Conservation (phyloP, 2,113 vertebrate species). For the Forbesichthys papilliferus region DNA sequence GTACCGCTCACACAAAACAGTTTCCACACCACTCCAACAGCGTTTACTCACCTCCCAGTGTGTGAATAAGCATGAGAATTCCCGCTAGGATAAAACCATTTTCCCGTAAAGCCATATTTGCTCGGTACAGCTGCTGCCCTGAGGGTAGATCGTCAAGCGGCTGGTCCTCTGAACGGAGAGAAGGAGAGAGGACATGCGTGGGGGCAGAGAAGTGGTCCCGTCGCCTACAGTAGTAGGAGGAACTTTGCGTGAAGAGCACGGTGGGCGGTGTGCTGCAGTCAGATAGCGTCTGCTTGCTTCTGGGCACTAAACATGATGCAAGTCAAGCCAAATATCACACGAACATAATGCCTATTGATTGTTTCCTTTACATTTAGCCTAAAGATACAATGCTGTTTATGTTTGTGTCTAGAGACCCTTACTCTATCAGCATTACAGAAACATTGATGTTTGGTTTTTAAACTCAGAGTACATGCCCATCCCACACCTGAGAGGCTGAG, state of each 20-base stretch:
- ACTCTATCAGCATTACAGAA: too few relatives aligned
- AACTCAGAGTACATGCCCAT: too few relatives aligned
- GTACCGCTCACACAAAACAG: too few relatives aligned
- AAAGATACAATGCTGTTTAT: too few relatives aligned
- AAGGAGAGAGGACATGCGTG: slow-evolving; percentile 27
- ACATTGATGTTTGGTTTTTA: too few relatives aligned
- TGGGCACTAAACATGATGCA: too few relatives aligned
- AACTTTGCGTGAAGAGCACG: slow-evolving; percentile 8
- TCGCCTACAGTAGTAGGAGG: slow-evolving; percentile 20
- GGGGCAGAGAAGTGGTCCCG: slow-evolving; percentile 19
- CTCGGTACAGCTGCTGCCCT: slow-evolving; percentile 34
- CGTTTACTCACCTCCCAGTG: slow-evolving; percentile 59
- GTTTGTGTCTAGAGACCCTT: too few relatives aligned
- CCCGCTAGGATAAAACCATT: slow-evolving; percentile 44
- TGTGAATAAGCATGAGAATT: slow-evolving; percentile 58
- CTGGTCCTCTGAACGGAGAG: slow-evolving; percentile 24
- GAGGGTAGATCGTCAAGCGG: slow-evolving; percentile 24
- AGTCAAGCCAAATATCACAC: too few relatives aligned
- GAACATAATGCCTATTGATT: too few relatives aligned
- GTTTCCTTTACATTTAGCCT: too few relatives aligned
- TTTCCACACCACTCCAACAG: background rate
- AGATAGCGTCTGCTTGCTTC: too few relatives aligned
- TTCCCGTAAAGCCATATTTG: slow-evolving; percentile 60
- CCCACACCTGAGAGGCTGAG: too few relatives aligned
- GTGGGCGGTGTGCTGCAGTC: slow-evolving; percentile 2